Conservation (phyloP, 2,113 vertebrate species). For the Terrapene triunguis region DNA sequence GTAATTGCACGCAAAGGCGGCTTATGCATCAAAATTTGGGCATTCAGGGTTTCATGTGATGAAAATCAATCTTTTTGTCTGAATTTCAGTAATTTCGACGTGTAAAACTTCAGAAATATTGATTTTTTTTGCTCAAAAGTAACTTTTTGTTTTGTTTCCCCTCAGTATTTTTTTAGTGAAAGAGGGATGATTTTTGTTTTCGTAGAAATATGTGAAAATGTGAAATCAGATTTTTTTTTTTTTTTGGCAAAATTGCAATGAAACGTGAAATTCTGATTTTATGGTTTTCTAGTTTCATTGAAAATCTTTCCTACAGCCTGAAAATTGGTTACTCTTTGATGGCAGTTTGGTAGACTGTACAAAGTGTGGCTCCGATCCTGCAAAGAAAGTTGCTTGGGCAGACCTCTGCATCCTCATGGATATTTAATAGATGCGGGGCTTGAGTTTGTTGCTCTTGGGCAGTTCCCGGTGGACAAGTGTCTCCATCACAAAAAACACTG, state of each 20-base stretch:
- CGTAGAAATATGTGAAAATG: not conserved
- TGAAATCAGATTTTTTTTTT: not conserved
- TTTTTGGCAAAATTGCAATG: constrained; percentile 9
- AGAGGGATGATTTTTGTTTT: constrained; percentile 34
- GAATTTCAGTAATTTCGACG: not conserved
- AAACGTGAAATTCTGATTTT: not conserved
- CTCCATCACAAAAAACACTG: not conserved
- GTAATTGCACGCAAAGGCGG: fast-evolving
- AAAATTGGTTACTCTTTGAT: not conserved
- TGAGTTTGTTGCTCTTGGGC: not conserved
- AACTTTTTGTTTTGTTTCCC: not conserved
- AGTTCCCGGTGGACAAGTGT: not conserved
- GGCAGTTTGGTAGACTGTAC: not conserved
- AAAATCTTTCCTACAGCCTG: constrained; percentile 10
- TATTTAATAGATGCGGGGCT: not conserved
- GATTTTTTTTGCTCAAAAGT: not conserved
- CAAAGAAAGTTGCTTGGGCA: not conserved
- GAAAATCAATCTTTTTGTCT: not conserved
- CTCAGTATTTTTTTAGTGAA: not conserved
- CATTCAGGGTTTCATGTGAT: not conserved
- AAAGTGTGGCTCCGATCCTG: not conserved
- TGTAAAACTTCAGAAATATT: not conserved
- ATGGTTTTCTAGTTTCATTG: constrained; percentile 22
- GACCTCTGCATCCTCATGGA: fast-evolving
- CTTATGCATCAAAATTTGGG: fast-evolving